Evolutionary conservation across 2,888 invertebrate genomes (phyloP).

Genomic region (Tortricodes alternella): DNA sequence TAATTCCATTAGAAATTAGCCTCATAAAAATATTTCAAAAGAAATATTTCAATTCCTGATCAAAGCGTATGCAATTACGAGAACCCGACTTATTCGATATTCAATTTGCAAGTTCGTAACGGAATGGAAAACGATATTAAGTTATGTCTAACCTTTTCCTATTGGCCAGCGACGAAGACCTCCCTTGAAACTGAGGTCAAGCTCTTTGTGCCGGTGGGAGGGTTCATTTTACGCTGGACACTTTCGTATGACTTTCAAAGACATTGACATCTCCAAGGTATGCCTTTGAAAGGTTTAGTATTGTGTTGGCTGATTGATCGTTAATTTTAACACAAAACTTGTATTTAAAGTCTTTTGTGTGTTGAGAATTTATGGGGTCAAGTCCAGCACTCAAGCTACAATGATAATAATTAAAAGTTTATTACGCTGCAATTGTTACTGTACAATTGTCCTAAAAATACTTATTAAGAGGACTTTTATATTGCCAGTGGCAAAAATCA

Average conservation of each 20-base stretch:
- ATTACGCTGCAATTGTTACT: too few relatives aligned
- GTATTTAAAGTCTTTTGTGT: conserved; percentile 16
- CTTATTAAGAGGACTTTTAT: too few relatives aligned
- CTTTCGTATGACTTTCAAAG: conserved; percentile 21
- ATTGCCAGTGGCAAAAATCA: too few relatives aligned
- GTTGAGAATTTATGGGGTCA: conserved; percentile 11
- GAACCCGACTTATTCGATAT: conserved; percentile 16
- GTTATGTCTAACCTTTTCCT: conserved; percentile 24
- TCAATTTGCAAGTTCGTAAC: conserved; percentile 29
- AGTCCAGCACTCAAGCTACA: neutral
- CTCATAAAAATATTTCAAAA: neutral
- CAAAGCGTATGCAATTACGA: conserved; percentile 3
- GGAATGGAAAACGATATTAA: conserved; percentile 27
- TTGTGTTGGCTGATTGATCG: conserved; percentile 26
- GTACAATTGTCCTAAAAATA: too few relatives aligned
- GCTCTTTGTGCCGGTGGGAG: neutral
- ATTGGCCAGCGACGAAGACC: conserved; percentile 7
- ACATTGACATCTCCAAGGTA: conserved; percentile 26
- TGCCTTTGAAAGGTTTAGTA: conserved; percentile 23
- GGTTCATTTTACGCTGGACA: neutral
- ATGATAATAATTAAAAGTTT: too few relatives aligned
- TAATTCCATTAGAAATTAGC: too few relatives aligned
- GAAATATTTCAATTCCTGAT: neutral
- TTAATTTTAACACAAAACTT: conserved; percentile 19
- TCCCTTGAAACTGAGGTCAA: too few relatives aligned